Evolutionary conservation across 2,888 invertebrate species (phyloP).

Genomic region (Xanthia icteritia): DNA sequence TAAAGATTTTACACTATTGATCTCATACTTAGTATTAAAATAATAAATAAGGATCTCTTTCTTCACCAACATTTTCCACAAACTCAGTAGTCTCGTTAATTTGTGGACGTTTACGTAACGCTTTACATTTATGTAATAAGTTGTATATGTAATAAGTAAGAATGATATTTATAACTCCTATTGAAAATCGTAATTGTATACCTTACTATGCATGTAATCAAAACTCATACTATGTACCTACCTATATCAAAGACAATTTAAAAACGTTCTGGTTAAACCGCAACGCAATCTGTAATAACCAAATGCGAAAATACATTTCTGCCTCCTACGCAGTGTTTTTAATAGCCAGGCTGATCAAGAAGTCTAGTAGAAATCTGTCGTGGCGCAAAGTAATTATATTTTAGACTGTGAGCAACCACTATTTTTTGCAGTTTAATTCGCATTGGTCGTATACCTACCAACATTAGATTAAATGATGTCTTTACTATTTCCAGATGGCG

Average conservation of each 20-base stretch:
- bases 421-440: neutral
- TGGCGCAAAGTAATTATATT: neutral
- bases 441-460: neutral
- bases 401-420: neutral
- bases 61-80: neutral
- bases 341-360: slow-evolving; percentile 15
- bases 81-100: neutral
- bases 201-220: neutral
- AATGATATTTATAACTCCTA: neutral
- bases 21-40: too few relatives aligned
- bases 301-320: slow-evolving; percentile 18
- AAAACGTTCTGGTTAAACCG: neutral
- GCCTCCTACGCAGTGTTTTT: slow-evolving; percentile 27
- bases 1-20: neutral
- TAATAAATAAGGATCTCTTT: neutral
- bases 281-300: neutral
- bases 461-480: neutral
- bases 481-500: slow-evolving; percentile 66
- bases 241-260: neutral
- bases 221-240: neutral
- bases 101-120: too few relatives aligned
- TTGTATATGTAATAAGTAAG: neutral
- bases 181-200: neutral
- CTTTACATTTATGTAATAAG: neutral
- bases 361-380: slow-evolving; percentile 15